Evolutionary conservation across 2,888 invertebrate genomes (phyloP), one percentile per base, ranked within the genome.

Genomic region (Escarpia spicata): DNA sequence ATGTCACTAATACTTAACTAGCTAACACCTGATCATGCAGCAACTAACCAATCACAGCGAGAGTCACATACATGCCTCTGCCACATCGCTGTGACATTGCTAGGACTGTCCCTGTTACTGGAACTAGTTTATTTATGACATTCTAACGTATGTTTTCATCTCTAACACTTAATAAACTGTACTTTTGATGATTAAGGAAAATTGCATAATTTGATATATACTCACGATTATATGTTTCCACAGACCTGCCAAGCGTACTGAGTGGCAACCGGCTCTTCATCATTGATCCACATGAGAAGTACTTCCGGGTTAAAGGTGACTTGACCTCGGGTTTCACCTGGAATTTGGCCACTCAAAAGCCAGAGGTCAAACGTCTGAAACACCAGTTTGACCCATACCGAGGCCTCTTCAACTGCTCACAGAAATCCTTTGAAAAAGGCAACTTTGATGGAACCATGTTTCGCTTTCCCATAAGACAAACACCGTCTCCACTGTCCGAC

Each of bases 391-490:
- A 93, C 45, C 95, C 95, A 9, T 94, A 95, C 91, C 92, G 93
- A 37, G 94, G 94, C 0, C 92, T 94, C 8, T 95, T 95, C 93
- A 95, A 94, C 92, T 92, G 94, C 90, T 92, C 26, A 9, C 89
- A 89, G 31, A 60, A 93, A 37, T 92, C 93, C 0, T 93, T 95
- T 10, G 91, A 93, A 1, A 91, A 92, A 9, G 95, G 95, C 9
- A 92, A 93, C 92, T 95, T 94, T 93, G 75, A 93, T 10, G 96
- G 96, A 44, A 96, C 96, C 10, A 43, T 96, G 90, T 96, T 96
- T 93, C 94, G 96, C 94, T 96, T 96, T 93, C 96, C 96, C 4
- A 93, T 96, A n/a, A 94, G 96, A 3, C 92, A 93, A 44, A 91
- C 75, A 15, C 58, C 92, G n/a, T 95, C 96, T n/a, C 93, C 94